Percentiles rank a stretch among this genome's conserved stretches.
Conservation (phyloP, 2,888 invertebrate genomes). For the Pterobdella sp. region DNA sequence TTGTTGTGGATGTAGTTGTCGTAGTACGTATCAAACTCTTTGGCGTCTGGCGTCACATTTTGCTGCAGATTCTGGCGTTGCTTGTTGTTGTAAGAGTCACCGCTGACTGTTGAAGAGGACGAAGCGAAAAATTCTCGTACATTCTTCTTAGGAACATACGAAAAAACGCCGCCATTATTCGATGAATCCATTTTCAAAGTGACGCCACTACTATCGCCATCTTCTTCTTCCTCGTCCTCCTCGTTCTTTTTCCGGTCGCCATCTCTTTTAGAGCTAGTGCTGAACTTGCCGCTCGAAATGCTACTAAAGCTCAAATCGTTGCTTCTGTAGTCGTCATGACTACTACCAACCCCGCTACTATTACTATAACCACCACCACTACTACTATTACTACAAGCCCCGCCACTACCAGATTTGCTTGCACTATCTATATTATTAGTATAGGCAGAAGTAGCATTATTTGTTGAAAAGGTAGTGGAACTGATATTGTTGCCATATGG, state of each 20-base stretch:
- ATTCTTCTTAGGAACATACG: background rate
- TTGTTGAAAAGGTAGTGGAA: no score
- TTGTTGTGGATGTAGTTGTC: background rate
- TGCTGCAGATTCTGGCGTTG: background rate
- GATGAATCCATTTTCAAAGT: background rate
- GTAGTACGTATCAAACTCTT: background rate
- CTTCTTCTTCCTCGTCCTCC: background rate
- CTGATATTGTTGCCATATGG: no score
- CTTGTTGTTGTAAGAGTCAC: no score
- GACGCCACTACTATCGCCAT: slow-evolving; percentile 3
- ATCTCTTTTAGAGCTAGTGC: no score
- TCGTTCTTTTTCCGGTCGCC: no score
- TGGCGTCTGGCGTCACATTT: background rate
- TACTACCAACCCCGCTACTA: background rate
- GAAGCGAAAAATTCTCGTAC: background rate
- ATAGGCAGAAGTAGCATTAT: no score
- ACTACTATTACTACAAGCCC: no score
- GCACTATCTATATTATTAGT: no score
- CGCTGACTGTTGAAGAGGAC: background rate
- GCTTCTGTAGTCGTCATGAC: no score
- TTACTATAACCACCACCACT: background rate
- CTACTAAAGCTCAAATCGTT: no score
- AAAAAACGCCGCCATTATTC: background rate
- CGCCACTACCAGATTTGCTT: no score
- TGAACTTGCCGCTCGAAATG: no score